phyloP scores from a whole-genome alignment of 2,113 vertebrate species.

The Theropithecus gelada region DNA sequence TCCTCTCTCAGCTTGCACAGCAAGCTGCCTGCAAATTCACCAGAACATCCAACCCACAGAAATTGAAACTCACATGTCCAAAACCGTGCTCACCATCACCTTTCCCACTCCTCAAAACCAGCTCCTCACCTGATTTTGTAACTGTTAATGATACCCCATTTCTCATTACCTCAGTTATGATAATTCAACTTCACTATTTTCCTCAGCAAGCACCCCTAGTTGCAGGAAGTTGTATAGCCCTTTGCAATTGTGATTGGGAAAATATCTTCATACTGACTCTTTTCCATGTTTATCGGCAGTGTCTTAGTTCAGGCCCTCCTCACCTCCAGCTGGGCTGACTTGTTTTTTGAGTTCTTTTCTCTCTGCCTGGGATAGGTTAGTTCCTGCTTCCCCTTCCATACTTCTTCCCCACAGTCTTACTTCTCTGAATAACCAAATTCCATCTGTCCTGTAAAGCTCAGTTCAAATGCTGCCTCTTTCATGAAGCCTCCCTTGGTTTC shows the following conservation, averaged over 20 bases:
- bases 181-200: background rate
- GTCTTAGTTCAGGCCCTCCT: background rate
- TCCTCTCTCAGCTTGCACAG: background rate
- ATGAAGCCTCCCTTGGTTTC: background rate
- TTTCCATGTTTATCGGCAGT: background rate
- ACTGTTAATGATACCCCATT: background rate
- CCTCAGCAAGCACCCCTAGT: background rate
- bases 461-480: background rate
- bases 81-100: background rate
- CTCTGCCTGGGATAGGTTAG: background rate
- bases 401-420: background rate
- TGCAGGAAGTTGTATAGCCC: background rate
- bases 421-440: background rate
- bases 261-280: background rate
- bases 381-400: background rate
- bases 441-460: background rate
- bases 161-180: background rate
- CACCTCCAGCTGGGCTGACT: background rate
- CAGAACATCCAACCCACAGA: background rate
- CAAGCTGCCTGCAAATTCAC: background rate
- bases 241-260: background rate
- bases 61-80: background rate
- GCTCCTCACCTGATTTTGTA: background rate
- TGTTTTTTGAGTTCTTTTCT: background rate
- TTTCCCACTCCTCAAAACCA: background rate